Evolutionary conservation across 2,888 invertebrate genomes (phyloP).

Genomic region (Erebia ligea): DNA sequence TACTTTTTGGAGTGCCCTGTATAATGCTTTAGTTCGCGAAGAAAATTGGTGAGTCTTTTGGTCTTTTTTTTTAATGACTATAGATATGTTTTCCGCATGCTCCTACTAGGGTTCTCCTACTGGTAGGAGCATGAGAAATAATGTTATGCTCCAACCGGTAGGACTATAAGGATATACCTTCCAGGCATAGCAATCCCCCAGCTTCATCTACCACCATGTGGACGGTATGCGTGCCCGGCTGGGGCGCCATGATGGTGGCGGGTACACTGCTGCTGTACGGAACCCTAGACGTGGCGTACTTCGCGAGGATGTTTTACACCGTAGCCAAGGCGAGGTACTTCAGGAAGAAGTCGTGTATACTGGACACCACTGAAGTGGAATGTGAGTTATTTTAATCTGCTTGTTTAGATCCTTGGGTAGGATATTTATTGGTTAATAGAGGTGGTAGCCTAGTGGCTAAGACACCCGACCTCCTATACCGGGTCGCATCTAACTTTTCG

Average conservation of each 20-base stretch:
- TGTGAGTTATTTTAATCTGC: conserved; percentile 74
- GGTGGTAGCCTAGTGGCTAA: too few relatives aligned
- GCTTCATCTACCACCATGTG: conserved; percentile 54
- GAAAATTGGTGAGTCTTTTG: conserved; percentile 28
- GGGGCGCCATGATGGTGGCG: conserved; percentile 71
- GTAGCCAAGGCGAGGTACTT: conserved; percentile 86
- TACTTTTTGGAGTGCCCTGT: conserved; percentile 31
- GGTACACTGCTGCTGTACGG: conserved; percentile 82
- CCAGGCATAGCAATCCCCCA: too few relatives aligned
- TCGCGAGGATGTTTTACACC: conserved; percentile 86
- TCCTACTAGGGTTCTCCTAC: too few relatives aligned
- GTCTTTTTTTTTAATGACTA: too few relatives aligned
- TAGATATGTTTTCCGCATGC: too few relatives aligned
- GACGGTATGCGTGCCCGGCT: conserved; percentile 72
- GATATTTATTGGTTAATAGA: too few relatives aligned
- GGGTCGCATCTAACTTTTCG: too few relatives aligned
- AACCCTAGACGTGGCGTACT: conserved; percentile 87
- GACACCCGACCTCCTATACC: too few relatives aligned
- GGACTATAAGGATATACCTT: too few relatives aligned
- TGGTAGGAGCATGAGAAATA: too few relatives aligned
- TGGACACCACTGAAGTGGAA: conserved; percentile 86
- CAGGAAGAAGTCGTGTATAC: conserved; percentile 86
- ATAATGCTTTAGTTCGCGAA: conserved; percentile 23
- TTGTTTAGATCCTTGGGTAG: too few relatives aligned
- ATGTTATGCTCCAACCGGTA: too few relatives aligned